Evolutionary conservation across 2,113 vertebrate genomes (phyloP), one percentile per base, ranked within the genome.

Genomic region (Bombycilla garrulus): DNA sequence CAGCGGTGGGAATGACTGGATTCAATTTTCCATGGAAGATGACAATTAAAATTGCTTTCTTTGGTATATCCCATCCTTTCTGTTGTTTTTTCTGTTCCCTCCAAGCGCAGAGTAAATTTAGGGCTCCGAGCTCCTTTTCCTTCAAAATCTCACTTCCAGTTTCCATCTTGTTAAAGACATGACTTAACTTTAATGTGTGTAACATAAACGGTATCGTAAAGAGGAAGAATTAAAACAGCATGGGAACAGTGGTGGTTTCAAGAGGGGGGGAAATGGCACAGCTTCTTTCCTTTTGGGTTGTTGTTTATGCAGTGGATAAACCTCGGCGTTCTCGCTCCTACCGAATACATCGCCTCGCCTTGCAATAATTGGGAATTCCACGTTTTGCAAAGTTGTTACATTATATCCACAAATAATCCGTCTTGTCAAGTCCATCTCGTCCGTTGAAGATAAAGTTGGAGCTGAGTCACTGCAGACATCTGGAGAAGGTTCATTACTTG

Each of bases 401-500:
- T 95, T 95, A 94, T 78, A 88, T 97, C 97, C 97, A 95, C 97
- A 97, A 97, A 97, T 97, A 98, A 98, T 98, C 97, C 97, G 12
- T 97, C 98, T 97, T 98, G 97, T 98, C 98, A 98, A 97, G 97
- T 97, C 97, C 97, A 97, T 97, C 97, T 97, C 94, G 28, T 60
- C 76, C 91, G 5, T 91, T 31, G 93, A 93, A 98, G 98, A 97
- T 98, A 97, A 98, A 98, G 97, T 93, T 98, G 98, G 97, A 98
- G 96, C 97, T 94, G 96, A 97, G 97, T 95, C 94, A 98, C 98
- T 98, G 97, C 98, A 98, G 98, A 98, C 98, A 99, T 99, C 99
- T 99, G 98, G 98, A 98, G 98, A 98, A 98, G 97, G 97, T 98
- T 98, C 98, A 97, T 98, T 98, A 98, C 98, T 98, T 98, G 98